These are phyloP conservation scores for Anseranas semipalmata DNA, from an alignment of 2,113 vertebrate genomes.

Conservation along the genomic window DNA sequence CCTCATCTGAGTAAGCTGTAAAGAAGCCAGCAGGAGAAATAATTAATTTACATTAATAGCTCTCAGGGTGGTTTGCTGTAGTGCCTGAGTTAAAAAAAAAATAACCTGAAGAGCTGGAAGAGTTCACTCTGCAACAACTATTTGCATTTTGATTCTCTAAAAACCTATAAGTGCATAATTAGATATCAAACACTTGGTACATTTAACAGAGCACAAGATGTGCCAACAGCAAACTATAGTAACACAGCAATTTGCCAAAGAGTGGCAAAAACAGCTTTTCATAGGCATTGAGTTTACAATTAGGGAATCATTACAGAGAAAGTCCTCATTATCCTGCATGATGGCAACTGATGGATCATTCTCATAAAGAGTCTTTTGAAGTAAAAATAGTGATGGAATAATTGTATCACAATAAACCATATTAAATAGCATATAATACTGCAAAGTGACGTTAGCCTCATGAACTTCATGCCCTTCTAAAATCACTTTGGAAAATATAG, in stretches of 20 bases:
- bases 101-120: conserved; percentile 27
- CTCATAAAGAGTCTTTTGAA: not conserved
- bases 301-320: not conserved
- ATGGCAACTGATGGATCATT: not conserved
- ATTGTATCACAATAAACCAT: not conserved
- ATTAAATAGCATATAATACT: not conserved
- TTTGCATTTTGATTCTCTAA: not conserved
- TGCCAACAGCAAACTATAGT: not conserved
- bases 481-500: not conserved
- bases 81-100: not conserved
- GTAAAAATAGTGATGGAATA: not conserved
- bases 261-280: not conserved
- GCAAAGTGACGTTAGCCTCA: fast-evolving
- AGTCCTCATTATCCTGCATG: not conserved
- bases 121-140: not conserved
- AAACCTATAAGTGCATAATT: conserved; percentile 3
- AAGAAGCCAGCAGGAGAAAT: conserved; percentile 71
- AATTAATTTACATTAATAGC: conserved; percentile 77
- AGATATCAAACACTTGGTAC: not conserved
- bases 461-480: not conserved
- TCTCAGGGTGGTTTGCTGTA: conserved; percentile 41
- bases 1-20: conserved; percentile 59
- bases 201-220: not conserved
- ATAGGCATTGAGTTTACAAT: not conserved
- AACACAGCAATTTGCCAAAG: not conserved